Base-by-base conservation (phyloP, 2,113 vertebrate genomes). In the Opisthocomus hoazin region DNA sequence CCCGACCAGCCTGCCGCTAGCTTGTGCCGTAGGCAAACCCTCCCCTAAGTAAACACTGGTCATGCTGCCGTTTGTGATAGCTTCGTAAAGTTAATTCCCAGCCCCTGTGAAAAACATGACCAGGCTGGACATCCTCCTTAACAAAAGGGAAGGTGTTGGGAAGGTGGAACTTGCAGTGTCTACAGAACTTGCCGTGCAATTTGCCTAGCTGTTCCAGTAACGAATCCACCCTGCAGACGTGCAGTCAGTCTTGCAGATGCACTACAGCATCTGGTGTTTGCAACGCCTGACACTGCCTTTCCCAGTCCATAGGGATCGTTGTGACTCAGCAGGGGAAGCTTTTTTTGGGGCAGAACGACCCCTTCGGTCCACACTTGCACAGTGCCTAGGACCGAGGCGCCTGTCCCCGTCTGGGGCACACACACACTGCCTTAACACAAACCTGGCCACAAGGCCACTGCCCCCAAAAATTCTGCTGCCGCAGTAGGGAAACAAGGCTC, bases 241-340 rank as follows among this genome's bases (percentile, higher is more conserved):
- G 20, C 50, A 57, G 54, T n/a, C n/a, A 63, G 61, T 9, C 0
- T 0, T 15, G 41, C 2, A 1, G 14, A 29, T 34, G 26, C 11
- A 36, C 39, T 7, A 19, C n/a, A 18, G 22, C 12, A 29, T 43
- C 39, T 61, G 20, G 5, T 34, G 27, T 24, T 29, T 43, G 80
- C 54, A 50, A 23, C 34, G 46, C 24, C 32, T 39, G 32, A 11
- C 23, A 6, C 34, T 12, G 32, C 61, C 75, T 76, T 63, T 76
- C 84, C 18, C 56, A 12, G 32, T 20, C 63, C 13, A 19, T 11
- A 12, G 0, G 1, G 16, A 24, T 50, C 23, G 16, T 23, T 34
- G 48, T 48, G 41, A 63, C 27, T 34, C n/a, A 17, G 36, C 56
- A 63, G 15, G 24, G 32, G 50, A 81, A 82, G 64, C 11, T 11